These are phyloP conservation scores for Byasa hedistus DNA, from an alignment of 2,888 invertebrate species.

Conservation along the genomic window DNA sequence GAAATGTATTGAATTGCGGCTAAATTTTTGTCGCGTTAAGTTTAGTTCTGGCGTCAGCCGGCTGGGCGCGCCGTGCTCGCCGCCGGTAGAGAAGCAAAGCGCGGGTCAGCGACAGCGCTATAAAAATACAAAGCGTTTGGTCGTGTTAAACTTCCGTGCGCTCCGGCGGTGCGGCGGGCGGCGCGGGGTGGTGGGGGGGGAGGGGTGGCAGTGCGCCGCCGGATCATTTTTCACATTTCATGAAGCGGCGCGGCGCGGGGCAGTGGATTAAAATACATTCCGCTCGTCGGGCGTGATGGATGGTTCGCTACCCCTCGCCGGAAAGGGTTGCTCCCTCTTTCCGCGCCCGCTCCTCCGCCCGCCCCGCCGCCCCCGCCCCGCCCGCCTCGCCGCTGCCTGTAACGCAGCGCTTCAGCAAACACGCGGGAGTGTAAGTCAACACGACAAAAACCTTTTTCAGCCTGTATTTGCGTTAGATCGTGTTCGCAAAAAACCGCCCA, in stretches of 20 bases:
- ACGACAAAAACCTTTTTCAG: conserved; percentile 53
- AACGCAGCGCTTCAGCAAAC: conserved; percentile 50
- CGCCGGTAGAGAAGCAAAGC: too few relatives aligned
- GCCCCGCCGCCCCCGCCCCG: conserved; percentile 27
- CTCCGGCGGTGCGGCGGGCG: too few relatives aligned
- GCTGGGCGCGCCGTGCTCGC: too few relatives aligned
- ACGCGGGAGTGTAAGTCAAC: conserved; percentile 66
- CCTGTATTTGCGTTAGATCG: conserved; percentile 54
- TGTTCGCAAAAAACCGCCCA: conserved; percentile 34
- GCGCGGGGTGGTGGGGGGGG: background rate
- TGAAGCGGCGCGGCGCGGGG: conserved; percentile 70
- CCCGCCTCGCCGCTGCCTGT: conserved; percentile 32
- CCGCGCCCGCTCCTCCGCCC: conserved; percentile 29
- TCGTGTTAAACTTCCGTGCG: too few relatives aligned
- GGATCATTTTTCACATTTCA: conserved; percentile 79
- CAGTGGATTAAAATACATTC: conserved; percentile 80
- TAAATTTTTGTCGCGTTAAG: too few relatives aligned
- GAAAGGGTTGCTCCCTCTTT: conserved; percentile 66
- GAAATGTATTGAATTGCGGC: too few relatives aligned
- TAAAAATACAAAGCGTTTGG: too few relatives aligned
- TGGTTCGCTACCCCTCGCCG: conserved; percentile 48
- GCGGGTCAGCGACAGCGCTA: too few relatives aligned
- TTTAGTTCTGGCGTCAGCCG: too few relatives aligned
- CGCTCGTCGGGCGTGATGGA: conserved; percentile 71
- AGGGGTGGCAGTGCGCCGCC: conserved; percentile 44